Conservation (phyloP, 2,888 invertebrate species). For the Melipona bicolor region DNA sequence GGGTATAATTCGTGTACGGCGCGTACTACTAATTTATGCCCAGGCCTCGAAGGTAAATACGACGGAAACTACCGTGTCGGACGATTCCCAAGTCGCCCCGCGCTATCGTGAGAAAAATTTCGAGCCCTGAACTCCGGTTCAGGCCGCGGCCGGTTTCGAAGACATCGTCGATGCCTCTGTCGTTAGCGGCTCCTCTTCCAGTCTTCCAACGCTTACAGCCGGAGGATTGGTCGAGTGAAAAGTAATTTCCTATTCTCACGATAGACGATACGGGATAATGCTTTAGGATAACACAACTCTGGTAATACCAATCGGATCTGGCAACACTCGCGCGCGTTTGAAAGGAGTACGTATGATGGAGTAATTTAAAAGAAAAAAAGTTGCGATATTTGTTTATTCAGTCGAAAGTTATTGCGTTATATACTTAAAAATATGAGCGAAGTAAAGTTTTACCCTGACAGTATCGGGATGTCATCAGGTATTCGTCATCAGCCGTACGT, state of each 20-base stretch:
- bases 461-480: constrained; percentile 28
- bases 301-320: too few relatives aligned
- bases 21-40: constrained; percentile 76
- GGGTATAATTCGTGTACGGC: constrained; percentile 60
- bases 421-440: background rate
- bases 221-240: background rate
- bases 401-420: too few relatives aligned
- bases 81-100: constrained; percentile 40
- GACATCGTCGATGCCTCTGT: too few relatives aligned
- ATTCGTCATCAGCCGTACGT: constrained; percentile 27
- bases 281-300: too few relatives aligned
- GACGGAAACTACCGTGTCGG: constrained; percentile 52
- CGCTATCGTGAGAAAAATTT: constrained; percentile 58
- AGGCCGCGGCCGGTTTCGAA: constrained; percentile 21
- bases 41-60: constrained; percentile 73
- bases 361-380: background rate
- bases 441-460: constrained; percentile 48
- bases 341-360: background rate
- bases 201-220: background rate
- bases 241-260: too few relatives aligned
- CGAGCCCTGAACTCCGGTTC: background rate
- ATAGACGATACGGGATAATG: too few relatives aligned
- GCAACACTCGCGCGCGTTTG: background rate
- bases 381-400: too few relatives aligned
- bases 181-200: background rate